phyloP scores from a whole-genome alignment of 1,140 invertebrate species.

The Mizuhopecten yessoensis region DNA sequence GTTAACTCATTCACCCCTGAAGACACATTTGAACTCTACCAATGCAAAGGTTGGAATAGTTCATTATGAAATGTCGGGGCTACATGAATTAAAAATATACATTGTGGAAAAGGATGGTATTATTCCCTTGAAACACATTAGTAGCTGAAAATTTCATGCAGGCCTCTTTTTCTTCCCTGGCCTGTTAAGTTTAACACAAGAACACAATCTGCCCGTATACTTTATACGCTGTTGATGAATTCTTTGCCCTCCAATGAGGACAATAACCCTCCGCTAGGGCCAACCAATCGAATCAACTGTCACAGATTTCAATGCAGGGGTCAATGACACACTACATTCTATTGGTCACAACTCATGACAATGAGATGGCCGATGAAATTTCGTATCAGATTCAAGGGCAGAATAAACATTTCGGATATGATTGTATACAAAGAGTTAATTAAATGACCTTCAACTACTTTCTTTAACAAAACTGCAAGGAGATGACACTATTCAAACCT shows the following conservation, averaged over 20 bases:
- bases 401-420: background rate
- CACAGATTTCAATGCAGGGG: slow-evolving; percentile 28
- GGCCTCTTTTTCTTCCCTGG: too few species aligned
- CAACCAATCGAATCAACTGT: background rate
- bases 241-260: background rate
- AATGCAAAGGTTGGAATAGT: too few species aligned
- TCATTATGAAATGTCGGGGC: too few species aligned
- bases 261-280: background rate
- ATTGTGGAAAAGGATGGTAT: too few species aligned
- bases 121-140: too few species aligned
- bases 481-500: too few species aligned
- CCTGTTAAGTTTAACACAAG: too few species aligned
- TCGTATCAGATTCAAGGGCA: background rate
- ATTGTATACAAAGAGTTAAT: background rate
- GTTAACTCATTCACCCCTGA: too few species aligned
- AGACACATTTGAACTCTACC: too few species aligned
- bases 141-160: too few species aligned
- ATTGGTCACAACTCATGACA: background rate
- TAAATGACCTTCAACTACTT: background rate
- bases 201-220: too few species aligned
- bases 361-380: background rate
- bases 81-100: too few species aligned
- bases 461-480: background rate
- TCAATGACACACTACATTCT: background rate
- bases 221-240: background rate